Conservation (phyloP, 2,113 vertebrate genomes). For the Anarhynchus alexandrinus region DNA sequence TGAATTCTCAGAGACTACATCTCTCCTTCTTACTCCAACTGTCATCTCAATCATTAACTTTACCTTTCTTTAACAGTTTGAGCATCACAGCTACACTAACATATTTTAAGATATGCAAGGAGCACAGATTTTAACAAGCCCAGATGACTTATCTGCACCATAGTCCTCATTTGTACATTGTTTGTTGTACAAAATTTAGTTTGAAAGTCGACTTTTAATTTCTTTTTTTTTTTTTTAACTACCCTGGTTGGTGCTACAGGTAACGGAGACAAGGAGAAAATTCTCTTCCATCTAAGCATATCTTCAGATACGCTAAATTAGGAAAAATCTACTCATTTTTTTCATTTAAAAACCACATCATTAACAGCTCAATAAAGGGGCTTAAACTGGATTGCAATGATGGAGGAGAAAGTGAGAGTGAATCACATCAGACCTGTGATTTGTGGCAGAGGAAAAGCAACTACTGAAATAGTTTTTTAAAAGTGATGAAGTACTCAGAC, state of each 20-base stretch:
- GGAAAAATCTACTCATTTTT: not conserved
- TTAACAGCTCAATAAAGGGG: not conserved
- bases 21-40: not conserved
- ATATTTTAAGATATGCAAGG: not conserved
- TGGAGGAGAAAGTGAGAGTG: not conserved
- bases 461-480: not conserved
- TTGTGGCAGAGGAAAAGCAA: not conserved
- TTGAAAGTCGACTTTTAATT: not conserved
- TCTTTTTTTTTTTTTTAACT: not conserved
- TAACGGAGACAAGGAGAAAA: not conserved
- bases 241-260: not conserved
- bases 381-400: not conserved
- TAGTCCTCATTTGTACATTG: not conserved
- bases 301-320: not conserved
- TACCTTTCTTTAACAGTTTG: not conserved
- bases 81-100: not conserved
- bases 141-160: not conserved
- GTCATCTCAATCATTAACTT: not conserved
- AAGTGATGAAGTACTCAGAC: not conserved
- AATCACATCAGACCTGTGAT: not conserved
- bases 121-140: not conserved
- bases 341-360: not conserved
- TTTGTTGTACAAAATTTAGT: not conserved
- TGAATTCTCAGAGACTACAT: not conserved
- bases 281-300: not conserved